Conservation (phyloP, 2,797 vertebrate species). For the Streptopelia turtur region DNA sequence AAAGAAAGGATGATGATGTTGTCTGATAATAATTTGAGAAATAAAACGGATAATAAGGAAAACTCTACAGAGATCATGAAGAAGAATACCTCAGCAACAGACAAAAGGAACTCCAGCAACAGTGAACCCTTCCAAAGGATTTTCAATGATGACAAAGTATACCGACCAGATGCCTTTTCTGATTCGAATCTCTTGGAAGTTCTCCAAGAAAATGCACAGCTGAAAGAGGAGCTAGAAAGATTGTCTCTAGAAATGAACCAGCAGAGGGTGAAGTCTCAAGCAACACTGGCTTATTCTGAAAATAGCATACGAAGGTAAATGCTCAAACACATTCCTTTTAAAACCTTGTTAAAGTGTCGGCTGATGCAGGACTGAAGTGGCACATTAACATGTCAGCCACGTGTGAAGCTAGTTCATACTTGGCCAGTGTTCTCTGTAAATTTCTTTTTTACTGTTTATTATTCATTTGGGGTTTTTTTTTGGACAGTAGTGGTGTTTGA, state of each 20-base stretch:
- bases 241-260: constrained; percentile 79
- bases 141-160: constrained; percentile 77
- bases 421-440: background rate
- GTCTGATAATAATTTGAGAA: constrained; percentile 68
- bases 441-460: background rate
- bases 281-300: constrained; percentile 69
- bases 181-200: constrained; percentile 83
- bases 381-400: background rate
- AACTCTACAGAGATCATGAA: constrained; percentile 20
- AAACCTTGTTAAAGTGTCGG: background rate
- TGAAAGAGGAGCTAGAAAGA: constrained; percentile 79
- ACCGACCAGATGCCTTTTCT: constrained; percentile 83
- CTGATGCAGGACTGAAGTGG: background rate
- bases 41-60: constrained; percentile 19
- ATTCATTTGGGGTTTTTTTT: background rate
- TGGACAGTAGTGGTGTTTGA: no score
- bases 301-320: constrained; percentile 83
- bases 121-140: constrained; percentile 68
- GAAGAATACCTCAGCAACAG: constrained; percentile 25
- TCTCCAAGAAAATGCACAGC: constrained; percentile 85
- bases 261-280: constrained; percentile 78
- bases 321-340: background rate
- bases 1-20: constrained; percentile 85
- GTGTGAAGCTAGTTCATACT: background rate
- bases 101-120: constrained; percentile 19